Evolutionary conservation across 2,888 invertebrate genomes (phyloP).

Genomic region (Plagodis pulveraria): DNA sequence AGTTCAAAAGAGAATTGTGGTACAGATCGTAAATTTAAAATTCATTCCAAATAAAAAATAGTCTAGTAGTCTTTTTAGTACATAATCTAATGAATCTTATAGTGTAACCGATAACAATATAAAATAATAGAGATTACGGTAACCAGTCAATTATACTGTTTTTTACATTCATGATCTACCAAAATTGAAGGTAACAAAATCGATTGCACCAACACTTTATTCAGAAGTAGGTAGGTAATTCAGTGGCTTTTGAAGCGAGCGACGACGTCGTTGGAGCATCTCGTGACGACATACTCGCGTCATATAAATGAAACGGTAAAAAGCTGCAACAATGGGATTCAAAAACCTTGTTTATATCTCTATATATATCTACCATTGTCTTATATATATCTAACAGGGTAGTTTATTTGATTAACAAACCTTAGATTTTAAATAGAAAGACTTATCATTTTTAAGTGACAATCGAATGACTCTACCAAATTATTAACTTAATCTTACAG

Average conservation of each 20-base stretch:
- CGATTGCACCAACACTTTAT: conserved; percentile 21
- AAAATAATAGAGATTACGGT: conserved; percentile 7
- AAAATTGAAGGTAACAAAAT: conserved; percentile 21
- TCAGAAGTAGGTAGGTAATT: conserved; percentile 17
- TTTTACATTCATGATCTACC: conserved; percentile 20
- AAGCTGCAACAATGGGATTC: conserved; percentile 31
- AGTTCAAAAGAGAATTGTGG: not conserved
- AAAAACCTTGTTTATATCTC: no score
- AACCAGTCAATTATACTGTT: conserved; percentile 24
- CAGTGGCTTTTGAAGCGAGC: conserved; percentile 14
- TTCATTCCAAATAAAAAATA: no score
- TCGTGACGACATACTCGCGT: conserved; percentile 30
- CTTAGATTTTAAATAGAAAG: no score
- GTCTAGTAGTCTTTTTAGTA: no score
- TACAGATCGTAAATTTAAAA: no score
- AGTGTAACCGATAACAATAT: conserved; percentile 6
- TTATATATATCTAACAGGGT: no score
- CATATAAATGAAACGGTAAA: conserved; percentile 31
- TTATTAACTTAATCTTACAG: no score
- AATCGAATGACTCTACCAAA: no score
- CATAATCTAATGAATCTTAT: not conserved
- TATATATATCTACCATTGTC: no score
- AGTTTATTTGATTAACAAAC: no score
- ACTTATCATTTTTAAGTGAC: no score
- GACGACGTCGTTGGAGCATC: not conserved